phyloP scores from a whole-genome alignment of 2,888 invertebrate species.

The Diplolepis rosae region DNA sequence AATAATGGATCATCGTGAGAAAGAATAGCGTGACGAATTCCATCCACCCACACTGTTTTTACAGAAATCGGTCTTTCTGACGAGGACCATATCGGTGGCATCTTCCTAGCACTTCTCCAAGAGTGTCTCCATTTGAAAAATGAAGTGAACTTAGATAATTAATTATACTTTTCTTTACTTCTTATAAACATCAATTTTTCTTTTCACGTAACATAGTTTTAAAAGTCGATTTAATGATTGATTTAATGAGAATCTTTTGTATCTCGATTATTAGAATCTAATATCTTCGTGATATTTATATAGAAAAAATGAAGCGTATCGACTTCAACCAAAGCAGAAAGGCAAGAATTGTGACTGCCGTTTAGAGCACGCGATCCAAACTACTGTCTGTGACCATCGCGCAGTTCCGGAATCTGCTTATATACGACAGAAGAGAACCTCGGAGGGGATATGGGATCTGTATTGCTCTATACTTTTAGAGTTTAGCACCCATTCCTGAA shows the following conservation, averaged over 20 bases:
- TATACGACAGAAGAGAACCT: constrained; percentile 53
- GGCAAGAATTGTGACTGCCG: constrained; percentile 55
- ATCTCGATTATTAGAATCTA: background rate
- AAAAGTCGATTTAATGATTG: background rate
- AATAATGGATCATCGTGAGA: constrained; percentile 78
- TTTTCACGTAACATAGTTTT: too few species aligned
- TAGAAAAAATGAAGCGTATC: constrained; percentile 49
- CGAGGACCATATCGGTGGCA: constrained; percentile 77
- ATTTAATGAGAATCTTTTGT: background rate
- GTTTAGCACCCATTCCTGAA: constrained; percentile 45
- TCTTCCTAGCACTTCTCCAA: constrained; percentile 47
- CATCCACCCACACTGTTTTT: constrained; percentile 81
- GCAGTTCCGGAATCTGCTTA: constrained; percentile 62
- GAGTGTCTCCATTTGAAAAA: background rate
- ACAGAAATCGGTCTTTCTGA: constrained; percentile 77
- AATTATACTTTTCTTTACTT: too few species aligned
- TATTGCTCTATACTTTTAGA: constrained; percentile 34
- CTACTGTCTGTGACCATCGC: constrained; percentile 68
- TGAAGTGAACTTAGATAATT: background rate
- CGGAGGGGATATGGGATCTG: constrained; percentile 61
- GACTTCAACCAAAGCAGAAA: constrained; percentile 55
- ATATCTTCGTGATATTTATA: background rate
- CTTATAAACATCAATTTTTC: too few species aligned
- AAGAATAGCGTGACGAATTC: constrained; percentile 82
- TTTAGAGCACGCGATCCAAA: constrained; percentile 68